Percentiles rank a stretch among this genome's conserved stretches.
These are phyloP conservation scores for Catonia carolina DNA, from an alignment of 2,888 invertebrate species.

Conservation along the genomic window DNA sequence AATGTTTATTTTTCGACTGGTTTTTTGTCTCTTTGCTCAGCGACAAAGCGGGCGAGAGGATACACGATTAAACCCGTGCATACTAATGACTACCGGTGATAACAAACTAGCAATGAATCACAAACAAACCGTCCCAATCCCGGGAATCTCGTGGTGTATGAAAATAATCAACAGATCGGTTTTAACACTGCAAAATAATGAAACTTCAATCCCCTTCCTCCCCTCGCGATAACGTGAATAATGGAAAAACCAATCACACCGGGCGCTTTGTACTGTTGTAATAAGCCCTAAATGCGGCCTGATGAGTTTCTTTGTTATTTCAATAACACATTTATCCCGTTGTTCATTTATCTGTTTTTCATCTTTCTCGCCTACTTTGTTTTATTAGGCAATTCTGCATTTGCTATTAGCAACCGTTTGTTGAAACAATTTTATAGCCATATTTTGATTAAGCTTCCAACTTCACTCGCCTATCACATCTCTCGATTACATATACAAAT, in stretches of 20 bases:
- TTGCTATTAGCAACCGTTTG: too few relatives aligned
- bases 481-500: too few relatives aligned
- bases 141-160: constrained; percentile 10
- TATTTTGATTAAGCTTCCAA: too few relatives aligned
- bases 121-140: constrained; percentile 3
- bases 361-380: too few relatives aligned
- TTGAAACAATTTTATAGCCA: too few relatives aligned
- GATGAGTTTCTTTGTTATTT: constrained; percentile 18
- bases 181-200: constrained; percentile 23
- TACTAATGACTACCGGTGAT: constrained; percentile 9
- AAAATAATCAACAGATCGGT: constrained; percentile 24
- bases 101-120: constrained; percentile 18
- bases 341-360: neutral
- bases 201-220: constrained; percentile 22
- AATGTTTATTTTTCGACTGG: constrained; percentile 18
- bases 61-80: constrained; percentile 11
- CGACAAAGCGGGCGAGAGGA: too few relatives aligned
- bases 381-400: too few relatives aligned
- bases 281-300: constrained; percentile 12
- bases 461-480: too few relatives aligned
- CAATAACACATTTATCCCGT: constrained; percentile 8
- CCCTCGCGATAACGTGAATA: constrained; percentile 17
- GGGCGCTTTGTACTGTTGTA: constrained; percentile 12
- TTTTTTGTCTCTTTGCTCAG: constrained; percentile 7
- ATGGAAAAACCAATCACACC: constrained; percentile 26